Conservation (phyloP, 1,140 invertebrate genomes). For the Aphaenogaster ashmeadi region DNA sequence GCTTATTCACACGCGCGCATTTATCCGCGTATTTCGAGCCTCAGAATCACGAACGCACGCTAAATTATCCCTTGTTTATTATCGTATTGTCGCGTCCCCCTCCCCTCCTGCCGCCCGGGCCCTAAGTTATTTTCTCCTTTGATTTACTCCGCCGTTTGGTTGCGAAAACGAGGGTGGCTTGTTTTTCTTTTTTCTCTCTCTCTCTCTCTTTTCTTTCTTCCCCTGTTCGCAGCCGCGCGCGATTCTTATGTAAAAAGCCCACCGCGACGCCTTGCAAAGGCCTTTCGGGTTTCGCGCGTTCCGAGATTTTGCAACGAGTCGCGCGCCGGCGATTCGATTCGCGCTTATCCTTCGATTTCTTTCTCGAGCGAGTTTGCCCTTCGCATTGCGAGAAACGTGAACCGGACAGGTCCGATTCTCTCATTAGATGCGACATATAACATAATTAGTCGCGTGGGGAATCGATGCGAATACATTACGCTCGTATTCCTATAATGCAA, state of each 20-base stretch:
- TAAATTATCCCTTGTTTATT: constrained; percentile 56
- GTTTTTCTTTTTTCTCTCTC: not conserved
- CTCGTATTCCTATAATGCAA: not conserved
- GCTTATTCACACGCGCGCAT: not conserved
- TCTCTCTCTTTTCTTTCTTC: not conserved
- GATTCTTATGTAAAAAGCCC: constrained; percentile 40
- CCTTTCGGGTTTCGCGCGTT: not conserved
- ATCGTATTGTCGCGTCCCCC: constrained; percentile 35
- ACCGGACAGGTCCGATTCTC: not conserved
- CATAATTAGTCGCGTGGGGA: not conserved
- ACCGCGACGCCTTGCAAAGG: not conserved
- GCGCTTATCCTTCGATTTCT: constrained; percentile 15
- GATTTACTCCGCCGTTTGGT: constrained; percentile 34
- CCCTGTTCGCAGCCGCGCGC: not conserved
- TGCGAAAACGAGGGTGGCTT: constrained; percentile 31
- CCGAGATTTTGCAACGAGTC: constrained; percentile 37
- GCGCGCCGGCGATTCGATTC: constrained; percentile 3
- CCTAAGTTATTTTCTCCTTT: constrained; percentile 46
- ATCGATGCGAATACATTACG: not conserved
- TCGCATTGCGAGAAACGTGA: not conserved
- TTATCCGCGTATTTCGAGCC: constrained; percentile 16
- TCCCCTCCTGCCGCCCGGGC: not conserved
- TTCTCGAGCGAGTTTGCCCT: not conserved
- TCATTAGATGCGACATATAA: not conserved
- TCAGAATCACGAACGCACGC: not conserved